These are phyloP conservation scores for Ophion ventricosus DNA, from an alignment of 2,888 invertebrate species.

Conservation along the genomic window DNA sequence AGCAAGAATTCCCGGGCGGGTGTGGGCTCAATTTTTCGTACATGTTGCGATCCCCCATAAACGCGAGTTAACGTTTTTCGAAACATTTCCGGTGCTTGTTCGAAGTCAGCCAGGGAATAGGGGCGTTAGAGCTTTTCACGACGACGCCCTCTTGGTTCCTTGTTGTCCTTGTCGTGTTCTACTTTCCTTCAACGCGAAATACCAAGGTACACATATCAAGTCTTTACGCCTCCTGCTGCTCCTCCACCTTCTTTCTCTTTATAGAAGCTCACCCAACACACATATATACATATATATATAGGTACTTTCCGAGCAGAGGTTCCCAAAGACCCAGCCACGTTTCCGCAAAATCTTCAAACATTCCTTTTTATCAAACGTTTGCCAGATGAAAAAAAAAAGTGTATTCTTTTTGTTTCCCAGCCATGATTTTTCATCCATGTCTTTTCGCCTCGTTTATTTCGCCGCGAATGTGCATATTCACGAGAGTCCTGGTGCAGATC, in stretches of 20 bases:
- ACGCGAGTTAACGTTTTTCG: conserved; percentile 23
- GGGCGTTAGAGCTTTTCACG: conserved; percentile 9
- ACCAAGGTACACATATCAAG: conserved; percentile 44
- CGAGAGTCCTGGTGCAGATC: background rate
- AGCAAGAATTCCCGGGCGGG: background rate
- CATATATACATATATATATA: background rate
- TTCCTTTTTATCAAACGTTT: background rate
- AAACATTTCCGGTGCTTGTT: conserved; percentile 1
- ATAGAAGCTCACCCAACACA: background rate
- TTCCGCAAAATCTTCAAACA: conserved; percentile 23
- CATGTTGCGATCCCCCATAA: background rate
- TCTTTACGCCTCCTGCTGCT: conserved; percentile 15
- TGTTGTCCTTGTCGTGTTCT: conserved; percentile 47
- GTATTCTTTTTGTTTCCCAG: background rate
- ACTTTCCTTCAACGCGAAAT: conserved; percentile 40
- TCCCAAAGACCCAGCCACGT: conserved; percentile 28
- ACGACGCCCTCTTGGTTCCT: conserved; percentile 33
- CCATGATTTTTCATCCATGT: background rate
- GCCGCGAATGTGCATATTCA: background rate
- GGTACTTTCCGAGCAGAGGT: conserved; percentile 2
- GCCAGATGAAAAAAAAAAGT: background rate
- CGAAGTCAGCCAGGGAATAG: background rate
- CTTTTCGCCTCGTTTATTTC: conserved; percentile 1
- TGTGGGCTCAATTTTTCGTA: conserved; percentile 34
- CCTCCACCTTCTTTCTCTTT: conserved; percentile 21